These are phyloP conservation scores for Autographa gamma DNA, from an alignment of 2,888 invertebrate genomes.

Conservation along the genomic window DNA sequence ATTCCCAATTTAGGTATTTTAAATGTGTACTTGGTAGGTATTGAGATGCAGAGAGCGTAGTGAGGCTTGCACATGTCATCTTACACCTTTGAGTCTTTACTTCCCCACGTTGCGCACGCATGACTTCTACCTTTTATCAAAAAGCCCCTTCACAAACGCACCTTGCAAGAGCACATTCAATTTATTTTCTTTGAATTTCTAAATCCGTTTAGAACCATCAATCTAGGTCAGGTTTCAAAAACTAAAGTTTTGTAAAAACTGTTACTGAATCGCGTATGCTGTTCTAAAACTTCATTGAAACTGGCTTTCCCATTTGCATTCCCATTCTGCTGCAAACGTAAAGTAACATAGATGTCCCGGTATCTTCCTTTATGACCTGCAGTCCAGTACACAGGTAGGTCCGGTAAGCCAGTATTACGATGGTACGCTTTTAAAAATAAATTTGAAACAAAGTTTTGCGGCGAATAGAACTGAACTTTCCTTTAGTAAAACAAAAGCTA, in stretches of 20 bases:
- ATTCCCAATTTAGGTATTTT: too few relatives aligned
- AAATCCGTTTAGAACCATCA: not conserved
- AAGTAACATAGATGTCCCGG: constrained; percentile 47
- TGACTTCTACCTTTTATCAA: not conserved
- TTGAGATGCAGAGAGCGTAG: not conserved
- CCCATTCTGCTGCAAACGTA: constrained; percentile 43
- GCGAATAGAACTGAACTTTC: constrained; percentile 53
- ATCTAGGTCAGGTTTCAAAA: not conserved
- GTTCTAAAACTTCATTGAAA: constrained; percentile 50
- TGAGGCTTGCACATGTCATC: not conserved
- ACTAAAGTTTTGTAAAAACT: constrained; percentile 15
- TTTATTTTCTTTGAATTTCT: not conserved
- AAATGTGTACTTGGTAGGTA: too few relatives aligned
- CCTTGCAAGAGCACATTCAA: not conserved
- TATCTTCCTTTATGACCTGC: constrained; percentile 51
- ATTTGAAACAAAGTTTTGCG: constrained; percentile 63
- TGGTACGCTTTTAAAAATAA: constrained; percentile 54
- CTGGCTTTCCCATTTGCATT: constrained; percentile 47
- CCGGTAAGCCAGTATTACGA: constrained; percentile 14
- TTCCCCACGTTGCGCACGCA: not conserved
- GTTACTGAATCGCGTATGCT: constrained; percentile 38
- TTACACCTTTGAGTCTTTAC: not conserved
- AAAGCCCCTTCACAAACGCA: not conserved
- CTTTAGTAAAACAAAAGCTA: constrained; percentile 50
- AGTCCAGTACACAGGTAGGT: constrained; percentile 38